These are phyloP conservation scores for Platyura marginata DNA, from an alignment of 1,140 invertebrate genomes.

Conservation along the genomic window DNA sequence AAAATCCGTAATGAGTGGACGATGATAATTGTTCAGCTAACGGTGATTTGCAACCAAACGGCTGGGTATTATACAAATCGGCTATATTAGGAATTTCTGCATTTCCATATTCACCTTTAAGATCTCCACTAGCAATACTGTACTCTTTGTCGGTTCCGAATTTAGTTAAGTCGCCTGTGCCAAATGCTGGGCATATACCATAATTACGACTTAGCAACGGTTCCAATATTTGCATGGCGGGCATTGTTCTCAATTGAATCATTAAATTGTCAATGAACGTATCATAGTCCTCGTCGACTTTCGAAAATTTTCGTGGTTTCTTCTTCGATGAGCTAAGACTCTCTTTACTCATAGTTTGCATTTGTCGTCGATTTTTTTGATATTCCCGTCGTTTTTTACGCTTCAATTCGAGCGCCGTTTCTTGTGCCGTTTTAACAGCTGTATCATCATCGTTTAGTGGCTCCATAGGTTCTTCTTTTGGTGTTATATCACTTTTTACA, in stretches of 20 bases:
- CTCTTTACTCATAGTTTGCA: slow-evolving; percentile 28
- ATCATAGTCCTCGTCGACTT: slow-evolving; percentile 81
- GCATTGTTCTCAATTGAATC: slow-evolving; percentile 62
- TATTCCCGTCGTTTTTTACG: slow-evolving; percentile 65
- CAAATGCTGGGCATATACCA: slow-evolving; percentile 60
- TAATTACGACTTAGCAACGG: slow-evolving; percentile 69
- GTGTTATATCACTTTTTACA: slow-evolving; percentile 34
- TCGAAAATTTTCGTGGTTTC: slow-evolving; percentile 60
- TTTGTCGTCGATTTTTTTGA: slow-evolving; percentile 58
- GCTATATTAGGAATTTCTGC: slow-evolving; percentile 44
- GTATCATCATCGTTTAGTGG: slow-evolving; percentile 16
- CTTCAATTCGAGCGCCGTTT: slow-evolving; percentile 32
- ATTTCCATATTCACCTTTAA: slow-evolving; percentile 60
- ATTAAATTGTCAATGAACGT: slow-evolving; percentile 75
- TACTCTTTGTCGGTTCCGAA: slow-evolving; percentile 42
- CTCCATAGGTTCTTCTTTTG: slow-evolving; percentile 5
- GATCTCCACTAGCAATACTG: slow-evolving; percentile 48
- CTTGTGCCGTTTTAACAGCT: slow-evolving; percentile 26
- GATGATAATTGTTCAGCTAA: slow-evolving; percentile 41
- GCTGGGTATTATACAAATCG: slow-evolving; percentile 67
- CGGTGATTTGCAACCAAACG: slow-evolving; percentile 55
- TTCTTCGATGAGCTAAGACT: slow-evolving; percentile 39
- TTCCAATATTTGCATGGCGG: slow-evolving; percentile 71
- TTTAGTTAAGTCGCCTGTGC: slow-evolving; percentile 59
- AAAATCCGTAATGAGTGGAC: slow-evolving; percentile 76